A percentile compares a stretch with the other conserved stretches of the same genome.
These are phyloP conservation scores for Vannuccia rotundouncinata DNA, from an alignment of 2,888 invertebrate genomes.

Conservation along the genomic window DNA sequence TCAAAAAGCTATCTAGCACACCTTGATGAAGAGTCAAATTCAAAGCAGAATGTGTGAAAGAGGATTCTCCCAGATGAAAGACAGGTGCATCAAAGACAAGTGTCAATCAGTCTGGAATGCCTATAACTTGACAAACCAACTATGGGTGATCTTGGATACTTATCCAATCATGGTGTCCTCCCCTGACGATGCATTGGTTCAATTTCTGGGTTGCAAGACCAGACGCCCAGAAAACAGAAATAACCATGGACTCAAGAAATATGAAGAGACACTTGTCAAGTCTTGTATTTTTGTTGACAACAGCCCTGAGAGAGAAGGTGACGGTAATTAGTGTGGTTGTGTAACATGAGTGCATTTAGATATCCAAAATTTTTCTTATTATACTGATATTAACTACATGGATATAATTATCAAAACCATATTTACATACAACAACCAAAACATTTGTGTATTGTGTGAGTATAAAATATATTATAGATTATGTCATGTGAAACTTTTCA, in stretches of 20 bases:
- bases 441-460: background rate
- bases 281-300: background rate
- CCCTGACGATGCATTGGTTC: background rate
- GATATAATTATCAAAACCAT: background rate
- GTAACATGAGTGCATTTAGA: background rate
- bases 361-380: background rate
- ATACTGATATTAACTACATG: background rate
- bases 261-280: background rate
- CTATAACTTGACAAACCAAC: background rate
- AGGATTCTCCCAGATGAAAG: background rate
- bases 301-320: background rate
- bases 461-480: background rate
- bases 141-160: background rate
- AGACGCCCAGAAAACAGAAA: background rate
- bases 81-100: background rate
- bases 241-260: background rate
- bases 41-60: background rate
- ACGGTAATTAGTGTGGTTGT: background rate
- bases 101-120: background rate
- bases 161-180: background rate
- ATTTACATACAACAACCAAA: background rate
- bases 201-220: background rate
- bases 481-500: background rate
- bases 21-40: too few species aligned
- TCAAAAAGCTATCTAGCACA: too few species aligned